Evolutionary conservation across 2,797 vertebrate species (phyloP).

Genomic region (Eutrigla gurnardus): DNA sequence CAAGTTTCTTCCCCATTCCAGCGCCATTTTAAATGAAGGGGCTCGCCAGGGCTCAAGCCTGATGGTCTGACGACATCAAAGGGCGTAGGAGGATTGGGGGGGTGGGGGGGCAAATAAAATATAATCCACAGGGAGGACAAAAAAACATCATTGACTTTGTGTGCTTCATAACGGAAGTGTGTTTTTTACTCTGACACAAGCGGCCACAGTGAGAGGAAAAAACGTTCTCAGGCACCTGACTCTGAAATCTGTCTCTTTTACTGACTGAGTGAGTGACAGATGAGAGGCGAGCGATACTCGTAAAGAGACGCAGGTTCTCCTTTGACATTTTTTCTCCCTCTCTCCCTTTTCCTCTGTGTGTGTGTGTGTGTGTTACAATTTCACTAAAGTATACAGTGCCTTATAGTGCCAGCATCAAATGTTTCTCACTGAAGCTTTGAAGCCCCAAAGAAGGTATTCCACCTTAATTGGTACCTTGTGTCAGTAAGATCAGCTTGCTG

Average conservation of each 20-base stretch:
- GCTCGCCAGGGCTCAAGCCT: too few species aligned
- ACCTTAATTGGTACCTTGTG: background rate
- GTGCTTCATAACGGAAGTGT: too few species aligned
- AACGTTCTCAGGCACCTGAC: background rate
- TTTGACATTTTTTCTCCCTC: background rate
- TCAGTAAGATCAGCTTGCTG: conserved; percentile 44
- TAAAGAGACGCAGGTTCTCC: background rate
- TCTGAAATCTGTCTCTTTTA: background rate
- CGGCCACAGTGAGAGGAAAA: background rate
- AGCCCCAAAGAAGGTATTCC: background rate
- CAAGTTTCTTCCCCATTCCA: too few species aligned
- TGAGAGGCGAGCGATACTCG: background rate
- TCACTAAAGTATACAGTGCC: too few species aligned
- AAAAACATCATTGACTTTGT: too few species aligned
- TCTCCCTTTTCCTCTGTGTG: background rate
- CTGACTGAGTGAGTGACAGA: background rate
- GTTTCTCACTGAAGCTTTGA: background rate
- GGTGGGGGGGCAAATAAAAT: background rate
- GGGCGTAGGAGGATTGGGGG: too few species aligned
- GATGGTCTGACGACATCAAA: too few species aligned
- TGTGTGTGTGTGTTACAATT: background rate
- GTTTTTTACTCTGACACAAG: background rate
- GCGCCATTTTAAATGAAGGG: too few species aligned
- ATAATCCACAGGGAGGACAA: background rate
- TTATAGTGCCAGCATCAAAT: too few species aligned